phyloP scores from a whole-genome alignment of 2,113 vertebrate species.

The Nesogale talazaci region DNA sequence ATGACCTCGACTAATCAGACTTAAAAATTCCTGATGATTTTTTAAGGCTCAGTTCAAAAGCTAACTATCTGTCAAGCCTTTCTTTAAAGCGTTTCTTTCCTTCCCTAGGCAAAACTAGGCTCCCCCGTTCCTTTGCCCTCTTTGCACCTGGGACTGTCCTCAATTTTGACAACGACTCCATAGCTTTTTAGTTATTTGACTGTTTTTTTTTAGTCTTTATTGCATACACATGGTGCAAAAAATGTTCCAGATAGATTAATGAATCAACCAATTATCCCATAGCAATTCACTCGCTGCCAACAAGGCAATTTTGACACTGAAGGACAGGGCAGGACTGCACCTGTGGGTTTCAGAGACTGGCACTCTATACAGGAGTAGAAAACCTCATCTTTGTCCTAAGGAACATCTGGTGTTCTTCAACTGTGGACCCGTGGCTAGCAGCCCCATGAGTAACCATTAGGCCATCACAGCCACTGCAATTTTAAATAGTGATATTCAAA shows the following conservation, averaged over 20 bases:
- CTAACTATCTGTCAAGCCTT: conserved; percentile 18
- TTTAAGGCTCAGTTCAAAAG: conserved; percentile 1
- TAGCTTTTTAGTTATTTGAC: background rate
- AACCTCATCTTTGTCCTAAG: no score
- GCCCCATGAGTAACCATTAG: no score
- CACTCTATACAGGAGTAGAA: no score
- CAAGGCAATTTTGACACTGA: conserved; percentile 1
- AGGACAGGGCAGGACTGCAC: no score
- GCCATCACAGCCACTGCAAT: no score
- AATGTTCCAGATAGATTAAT: background rate
- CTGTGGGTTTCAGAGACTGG: no score
- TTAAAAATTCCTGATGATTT: conserved; percentile 41
- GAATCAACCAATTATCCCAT: background rate
- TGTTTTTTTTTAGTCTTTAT: background rate
- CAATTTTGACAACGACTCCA: background rate
- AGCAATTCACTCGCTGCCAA: background rate
- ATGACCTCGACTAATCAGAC: background rate
- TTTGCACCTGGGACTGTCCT: background rate
- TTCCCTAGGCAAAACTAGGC: background rate
- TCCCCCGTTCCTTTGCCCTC: background rate
- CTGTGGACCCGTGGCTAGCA: no score
- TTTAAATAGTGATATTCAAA: background rate
- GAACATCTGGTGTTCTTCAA: no score
- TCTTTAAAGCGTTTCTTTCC: background rate
- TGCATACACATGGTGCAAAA: background rate